Evolutionary conservation across 2,888 invertebrate species (phyloP).

Genomic region (Campoplex capitator): DNA sequence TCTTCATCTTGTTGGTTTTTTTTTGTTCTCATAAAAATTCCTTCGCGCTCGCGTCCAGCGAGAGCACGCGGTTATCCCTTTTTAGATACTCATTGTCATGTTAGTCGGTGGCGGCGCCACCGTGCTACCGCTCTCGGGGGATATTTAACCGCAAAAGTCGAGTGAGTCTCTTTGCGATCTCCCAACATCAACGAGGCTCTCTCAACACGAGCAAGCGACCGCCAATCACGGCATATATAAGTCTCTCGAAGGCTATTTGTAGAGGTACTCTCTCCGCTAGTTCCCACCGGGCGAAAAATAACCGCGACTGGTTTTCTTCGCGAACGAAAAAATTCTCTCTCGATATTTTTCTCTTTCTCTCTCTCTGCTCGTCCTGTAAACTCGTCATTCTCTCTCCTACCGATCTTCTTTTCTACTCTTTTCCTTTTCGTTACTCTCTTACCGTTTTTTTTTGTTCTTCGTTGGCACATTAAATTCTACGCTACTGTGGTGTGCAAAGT

Average conservation of each 20-base stretch:
- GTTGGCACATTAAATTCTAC: constrained; percentile 39
- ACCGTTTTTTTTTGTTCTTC: neutral
- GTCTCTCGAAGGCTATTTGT: constrained; percentile 79
- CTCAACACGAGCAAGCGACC: constrained; percentile 38
- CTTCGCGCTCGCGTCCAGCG: constrained; percentile 63
- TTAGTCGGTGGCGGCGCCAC: constrained; percentile 40
- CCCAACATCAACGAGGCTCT: constrained; percentile 18
- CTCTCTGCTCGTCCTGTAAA: constrained; percentile 27
- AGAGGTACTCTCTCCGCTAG: constrained; percentile 77
- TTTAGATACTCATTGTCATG: constrained; percentile 71
- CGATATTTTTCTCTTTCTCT: constrained; percentile 13
- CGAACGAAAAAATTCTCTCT: constrained; percentile 50
- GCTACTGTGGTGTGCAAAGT: constrained; percentile 48
- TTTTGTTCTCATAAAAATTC: constrained; percentile 77
- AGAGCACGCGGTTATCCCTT: constrained; percentile 69
- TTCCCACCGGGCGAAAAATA: constrained; percentile 74
- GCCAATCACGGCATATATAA: constrained; percentile 72
- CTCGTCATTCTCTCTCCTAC: constrained; percentile 1
- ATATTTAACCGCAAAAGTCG: constrained; percentile 35
- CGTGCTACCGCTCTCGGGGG: constrained; percentile 11
- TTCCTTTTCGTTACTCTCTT: constrained; percentile 3
- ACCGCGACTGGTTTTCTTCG: constrained; percentile 65
- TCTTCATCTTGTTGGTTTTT: constrained; percentile 54
- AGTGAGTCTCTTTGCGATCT: constrained; percentile 35
- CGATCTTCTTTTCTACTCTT: constrained; percentile 24